phyloP scores from a whole-genome alignment of 2,888 invertebrate species.

The Scaptomyza polygonia region DNA sequence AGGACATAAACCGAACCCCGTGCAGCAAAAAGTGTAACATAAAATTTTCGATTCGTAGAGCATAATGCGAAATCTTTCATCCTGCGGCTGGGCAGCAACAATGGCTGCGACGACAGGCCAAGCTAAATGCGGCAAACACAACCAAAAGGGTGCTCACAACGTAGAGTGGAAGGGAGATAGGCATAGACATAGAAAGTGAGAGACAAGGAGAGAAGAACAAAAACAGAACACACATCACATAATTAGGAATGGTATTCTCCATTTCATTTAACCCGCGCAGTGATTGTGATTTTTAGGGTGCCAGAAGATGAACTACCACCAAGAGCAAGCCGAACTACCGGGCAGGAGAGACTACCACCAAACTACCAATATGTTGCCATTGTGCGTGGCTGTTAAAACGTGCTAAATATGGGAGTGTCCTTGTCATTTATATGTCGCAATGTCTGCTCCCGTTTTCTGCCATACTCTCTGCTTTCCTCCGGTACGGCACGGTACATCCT shows the following conservation, averaged over 20 bases:
- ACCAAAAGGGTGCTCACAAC: slow-evolving; percentile 63
- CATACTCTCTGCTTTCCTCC: slow-evolving; percentile 3
- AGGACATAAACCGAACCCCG: slow-evolving; percentile 57
- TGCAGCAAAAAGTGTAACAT: slow-evolving; percentile 44
- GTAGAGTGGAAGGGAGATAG: background rate
- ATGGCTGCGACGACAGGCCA: slow-evolving; percentile 81
- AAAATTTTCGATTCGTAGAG: slow-evolving; percentile 23
- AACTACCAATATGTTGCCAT: no score
- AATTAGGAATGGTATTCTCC: slow-evolving; percentile 82
- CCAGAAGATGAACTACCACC: slow-evolving; percentile 40
- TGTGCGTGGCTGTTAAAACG: slow-evolving; percentile 68
- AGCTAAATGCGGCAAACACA: slow-evolving; percentile 58
- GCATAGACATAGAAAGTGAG: no score
- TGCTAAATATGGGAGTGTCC: slow-evolving; percentile 84
- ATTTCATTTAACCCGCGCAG: slow-evolving; percentile 81
- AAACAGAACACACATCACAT: slow-evolving; percentile 29
- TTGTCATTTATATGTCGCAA: slow-evolving; percentile 81
- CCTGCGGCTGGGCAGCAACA: slow-evolving; percentile 72
- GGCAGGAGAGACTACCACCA: slow-evolving; percentile 22
- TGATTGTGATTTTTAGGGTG: slow-evolving; percentile 68
- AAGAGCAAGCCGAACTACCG: slow-evolving; percentile 19
- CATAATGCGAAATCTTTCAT: slow-evolving; percentile 53
- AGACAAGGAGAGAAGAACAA: background rate
- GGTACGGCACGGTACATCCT: slow-evolving; percentile 8
- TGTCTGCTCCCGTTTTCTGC: slow-evolving; percentile 60